Base-by-base conservation (phyloP, 92 coral and sea anemone genomes). In the Actinernus sp. region DNA sequence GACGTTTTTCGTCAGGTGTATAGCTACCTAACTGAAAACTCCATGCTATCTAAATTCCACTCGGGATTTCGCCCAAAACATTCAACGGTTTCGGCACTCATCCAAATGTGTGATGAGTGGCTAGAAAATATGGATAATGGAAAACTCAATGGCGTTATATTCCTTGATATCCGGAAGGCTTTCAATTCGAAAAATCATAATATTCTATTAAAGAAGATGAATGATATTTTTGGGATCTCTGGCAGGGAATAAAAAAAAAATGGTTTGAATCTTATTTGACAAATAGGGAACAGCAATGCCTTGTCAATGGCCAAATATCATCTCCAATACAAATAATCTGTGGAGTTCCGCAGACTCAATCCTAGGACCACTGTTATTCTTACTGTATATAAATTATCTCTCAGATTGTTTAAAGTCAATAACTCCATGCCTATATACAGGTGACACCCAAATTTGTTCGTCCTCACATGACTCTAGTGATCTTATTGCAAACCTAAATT, bases 301-400 rank as follows among this genome's bases (percentile, higher is more conserved):
- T 54, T 30, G 38, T 81, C 26, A 81, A 79, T 26, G 60, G 60
- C 17, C 29, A 13, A 16, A 26, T 60, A 24, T 79, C 73, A 31
- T 11, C 50, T 22, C 45, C 47, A 22, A 27, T 28, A 52, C 29
- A 38, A 8, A 50, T 79, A 24, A 47, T 49, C 24, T 63, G 49
- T 49, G 77, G 76, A 27, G 77, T 81, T 22, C 76, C 88, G 3
- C 88, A 81, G 82, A 82, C 29, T 63, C 82, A 3, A 73, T 73
- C 29, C 68, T 81, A 14, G 88, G 88, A 21, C 88, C 88, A 11
- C 50, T 63, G n/a, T 28, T 81, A 7, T 81, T 72, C 41, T 38
- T 81, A 10, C 46, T 82, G 5, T 72, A 72, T 31, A 63, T 63
- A 3, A 79, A 79, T 61, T 62, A 78, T 30, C 30, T 78, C n/a